These are phyloP conservation scores for Gnathonemus echidnorhynchus DNA, from an alignment of 2,113 vertebrate genomes.

Conservation along the genomic window DNA sequence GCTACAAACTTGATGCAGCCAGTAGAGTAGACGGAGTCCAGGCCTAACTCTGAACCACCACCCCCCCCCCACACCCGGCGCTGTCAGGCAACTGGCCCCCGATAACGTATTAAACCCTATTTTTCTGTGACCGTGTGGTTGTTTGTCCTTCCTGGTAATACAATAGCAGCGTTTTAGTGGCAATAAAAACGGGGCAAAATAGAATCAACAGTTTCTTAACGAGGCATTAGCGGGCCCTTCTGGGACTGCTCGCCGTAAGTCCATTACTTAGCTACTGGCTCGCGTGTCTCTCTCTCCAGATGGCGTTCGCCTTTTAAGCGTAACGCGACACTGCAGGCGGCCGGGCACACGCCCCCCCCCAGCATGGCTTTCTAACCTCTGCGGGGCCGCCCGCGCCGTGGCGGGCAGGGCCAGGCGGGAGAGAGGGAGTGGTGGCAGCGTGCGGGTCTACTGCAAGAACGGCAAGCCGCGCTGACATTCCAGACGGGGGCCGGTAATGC, in stretches of 20 bases:
- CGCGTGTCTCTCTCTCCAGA: conserved; percentile 46
- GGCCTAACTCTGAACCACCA: background rate
- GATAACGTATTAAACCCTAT: conserved; percentile 28
- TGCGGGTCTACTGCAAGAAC: background rate
- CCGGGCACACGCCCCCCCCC: conserved; percentile 30
- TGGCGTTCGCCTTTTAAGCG: conserved; percentile 48
- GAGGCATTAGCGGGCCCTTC: conserved; percentile 35
- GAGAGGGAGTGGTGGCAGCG: conserved; percentile 20
- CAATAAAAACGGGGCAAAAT: conserved; percentile 44
- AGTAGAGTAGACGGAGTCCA: background rate
- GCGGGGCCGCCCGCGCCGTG: background rate
- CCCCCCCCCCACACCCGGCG: background rate
- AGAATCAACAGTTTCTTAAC: conserved; percentile 50
- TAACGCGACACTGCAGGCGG: conserved; percentile 43
- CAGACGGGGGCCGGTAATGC: background rate
- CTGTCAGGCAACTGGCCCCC: conserved; percentile 22
- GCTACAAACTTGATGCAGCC: background rate
- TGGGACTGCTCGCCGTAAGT: conserved; percentile 43
- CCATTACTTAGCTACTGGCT: conserved; percentile 50
- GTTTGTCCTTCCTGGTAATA: conserved; percentile 44
- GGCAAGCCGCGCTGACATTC: background rate
- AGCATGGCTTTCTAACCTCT: conserved; percentile 25
- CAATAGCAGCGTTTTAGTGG: conserved; percentile 45
- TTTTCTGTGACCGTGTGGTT: conserved; percentile 34
- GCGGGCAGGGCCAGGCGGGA: background rate